Percentiles rank a stretch among this genome's conserved stretches.
phyloP scores from a whole-genome alignment of 2,888 invertebrate species.

The Trichacis sp. region DNA sequence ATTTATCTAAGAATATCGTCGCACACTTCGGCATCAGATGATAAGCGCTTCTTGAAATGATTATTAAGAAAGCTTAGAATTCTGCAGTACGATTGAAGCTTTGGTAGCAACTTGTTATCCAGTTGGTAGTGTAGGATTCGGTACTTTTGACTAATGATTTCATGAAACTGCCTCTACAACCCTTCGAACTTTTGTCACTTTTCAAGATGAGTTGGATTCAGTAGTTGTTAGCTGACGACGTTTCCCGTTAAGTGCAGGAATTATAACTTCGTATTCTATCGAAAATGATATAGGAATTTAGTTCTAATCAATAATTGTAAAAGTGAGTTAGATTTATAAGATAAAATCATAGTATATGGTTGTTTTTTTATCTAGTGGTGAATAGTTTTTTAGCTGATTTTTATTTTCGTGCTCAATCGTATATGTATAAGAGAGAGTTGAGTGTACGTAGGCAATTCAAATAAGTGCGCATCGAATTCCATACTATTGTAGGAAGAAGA shows the following conservation, averaged over 20 bases:
- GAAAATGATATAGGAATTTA: too few species aligned
- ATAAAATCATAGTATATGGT: too few species aligned
- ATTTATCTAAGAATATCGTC: slow-evolving; percentile 30
- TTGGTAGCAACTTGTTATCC: slow-evolving; percentile 34
- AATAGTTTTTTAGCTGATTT: too few species aligned
- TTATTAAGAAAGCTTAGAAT: slow-evolving; percentile 25
- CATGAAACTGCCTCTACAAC: slow-evolving; percentile 41
- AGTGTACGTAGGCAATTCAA: too few species aligned
- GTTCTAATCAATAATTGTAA: too few species aligned
- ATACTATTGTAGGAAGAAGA: too few species aligned
- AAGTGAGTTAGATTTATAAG: too few species aligned
- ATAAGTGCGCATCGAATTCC: too few species aligned
- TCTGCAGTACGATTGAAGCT: slow-evolving; percentile 1
- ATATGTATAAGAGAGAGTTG: too few species aligned
- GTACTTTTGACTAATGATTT: slow-evolving; percentile 29
- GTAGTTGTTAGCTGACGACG: slow-evolving; percentile 19
- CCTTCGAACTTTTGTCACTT: slow-evolving; percentile 42
- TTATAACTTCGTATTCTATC: slow-evolving; percentile 18
- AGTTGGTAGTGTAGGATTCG: slow-evolving; percentile 26
- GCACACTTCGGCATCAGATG: slow-evolving; percentile 20
- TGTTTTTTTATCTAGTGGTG: too few species aligned
- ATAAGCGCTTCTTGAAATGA: slow-evolving; percentile 5
- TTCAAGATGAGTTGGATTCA: slow-evolving; percentile 39
- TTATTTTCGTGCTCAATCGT: too few species aligned
- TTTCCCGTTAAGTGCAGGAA: slow-evolving; percentile 20